phyloP scores from a whole-genome alignment of 2,797 vertebrate genomes.

The Sebastes taczanowskii region DNA sequence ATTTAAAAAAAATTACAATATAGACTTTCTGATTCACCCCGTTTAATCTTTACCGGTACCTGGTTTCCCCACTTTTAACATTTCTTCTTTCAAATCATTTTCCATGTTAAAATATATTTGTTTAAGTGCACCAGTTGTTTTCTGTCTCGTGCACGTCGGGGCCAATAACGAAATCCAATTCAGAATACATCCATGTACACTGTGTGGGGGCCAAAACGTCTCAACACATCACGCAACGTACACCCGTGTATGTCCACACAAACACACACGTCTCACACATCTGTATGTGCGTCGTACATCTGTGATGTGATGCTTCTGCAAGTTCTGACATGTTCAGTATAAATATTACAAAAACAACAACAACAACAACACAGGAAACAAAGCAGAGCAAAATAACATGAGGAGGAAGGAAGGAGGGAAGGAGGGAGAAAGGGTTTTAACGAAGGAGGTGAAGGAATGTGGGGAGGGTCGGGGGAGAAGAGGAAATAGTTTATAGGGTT shows the following conservation, averaged over 20 bases:
- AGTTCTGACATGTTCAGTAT: conserved; percentile 76
- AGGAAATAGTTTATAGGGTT: conserved; percentile 14
- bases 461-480: conserved; percentile 9
- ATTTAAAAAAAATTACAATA: conserved; percentile 54
- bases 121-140: conserved; percentile 71
- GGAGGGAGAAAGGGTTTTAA: background rate
- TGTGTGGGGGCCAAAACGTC: conserved; percentile 41
- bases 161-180: conserved; percentile 38
- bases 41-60: conserved; percentile 40
- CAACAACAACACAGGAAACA: conserved; percentile 49
- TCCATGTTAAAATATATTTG: conserved; percentile 43
- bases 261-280: conserved; percentile 22
- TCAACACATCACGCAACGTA: conserved; percentile 19
- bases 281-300: conserved; percentile 53
- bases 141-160: conserved; percentile 58
- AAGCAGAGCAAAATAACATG: conserved; percentile 27
- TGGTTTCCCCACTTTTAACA: conserved; percentile 22
- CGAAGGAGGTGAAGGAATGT: conserved; percentile 4
- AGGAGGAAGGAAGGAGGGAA: background rate
- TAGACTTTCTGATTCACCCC: conserved; percentile 50
- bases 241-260: conserved; percentile 20
- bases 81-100: conserved; percentile 34
- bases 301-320: conserved; percentile 73
- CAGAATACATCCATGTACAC: conserved; percentile 41
- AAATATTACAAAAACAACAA: conserved; percentile 80